Evolutionary conservation across 2,888 invertebrate species (phyloP), one percentile per base, ranked within the genome.

Genomic region (Drosophila birchii): DNA sequence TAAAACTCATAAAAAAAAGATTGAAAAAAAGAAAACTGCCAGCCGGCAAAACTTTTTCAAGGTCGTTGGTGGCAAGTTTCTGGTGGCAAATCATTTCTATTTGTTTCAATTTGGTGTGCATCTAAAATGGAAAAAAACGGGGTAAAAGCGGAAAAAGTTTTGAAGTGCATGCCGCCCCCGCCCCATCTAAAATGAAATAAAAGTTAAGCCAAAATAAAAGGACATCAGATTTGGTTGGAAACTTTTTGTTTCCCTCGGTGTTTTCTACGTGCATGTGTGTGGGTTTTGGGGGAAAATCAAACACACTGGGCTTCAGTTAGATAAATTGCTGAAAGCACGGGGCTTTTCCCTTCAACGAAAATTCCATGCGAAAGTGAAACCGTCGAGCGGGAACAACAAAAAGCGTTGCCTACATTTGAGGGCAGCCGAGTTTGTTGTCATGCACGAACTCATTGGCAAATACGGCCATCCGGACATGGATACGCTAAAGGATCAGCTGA

Each of bases 401-500:
- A 75, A 77, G 53, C 58, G 67, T 79, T 82, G 87, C 76, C 83
- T 77, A 87, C 86, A 62, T 75, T 78, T 68, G 43, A 41, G 75
- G 62, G 61, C 38, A 36, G 54, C 44, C 45, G 73, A 59, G 68
- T 72, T 76, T 61, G 61, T 51, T 69, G 61, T 59, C 72, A 72
- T 78, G 75, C 56, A 77, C 76, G 72, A 81, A 76, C 69, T 78
- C 45, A 63, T 71, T 49, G 70, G 44, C 60, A 67, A 59, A 64
- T 45, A 44, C 34, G 60, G 64, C 57, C 47, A 67, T 57, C 49
- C 60, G 53, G 57, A 77, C 34, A 72, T 76, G 62, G 67, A 76
- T 44, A 77, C 79, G 79, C 68, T 85, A n/a, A 87, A 85, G 73
- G 79, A 87, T 73, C 87, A 85, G 59, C 58, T 84, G 59, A 76